Percentiles rank a stretch among this genome's conserved stretches.
phyloP scores from a whole-genome alignment of 1,140 invertebrate genomes.

The Drosophila tristis region DNA sequence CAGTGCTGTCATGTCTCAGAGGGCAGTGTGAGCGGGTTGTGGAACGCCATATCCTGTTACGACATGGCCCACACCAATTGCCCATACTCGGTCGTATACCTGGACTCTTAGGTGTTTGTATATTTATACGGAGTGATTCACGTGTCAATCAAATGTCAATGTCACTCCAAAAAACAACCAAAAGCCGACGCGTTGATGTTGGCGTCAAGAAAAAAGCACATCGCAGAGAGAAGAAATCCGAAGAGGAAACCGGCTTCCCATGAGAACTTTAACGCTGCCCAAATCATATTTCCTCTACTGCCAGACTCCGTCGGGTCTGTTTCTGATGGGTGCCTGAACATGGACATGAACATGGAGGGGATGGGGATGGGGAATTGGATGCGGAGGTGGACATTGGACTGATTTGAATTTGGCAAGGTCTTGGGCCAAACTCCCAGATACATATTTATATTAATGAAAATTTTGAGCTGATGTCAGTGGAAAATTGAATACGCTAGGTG shows the following conservation, averaged over 20 bases:
- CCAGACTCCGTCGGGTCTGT: slow-evolving; percentile 27
- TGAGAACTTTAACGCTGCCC: slow-evolving; percentile 26
- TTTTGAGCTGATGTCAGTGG: slow-evolving; percentile 48
- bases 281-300: slow-evolving; percentile 48
- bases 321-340: background rate
- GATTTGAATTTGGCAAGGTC: slow-evolving; percentile 42
- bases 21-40: slow-evolving; percentile 13
- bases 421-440: slow-evolving; percentile 7
- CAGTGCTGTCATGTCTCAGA: slow-evolving; percentile 34
- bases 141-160: slow-evolving; percentile 83
- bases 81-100: slow-evolving; percentile 3
- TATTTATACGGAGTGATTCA: slow-evolving; percentile 78
- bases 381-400: slow-evolving; percentile 7
- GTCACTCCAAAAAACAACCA: slow-evolving; percentile 61
- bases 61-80: slow-evolving; percentile 28
- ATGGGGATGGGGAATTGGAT: no score
- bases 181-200: slow-evolving; percentile 18
- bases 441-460: slow-evolving; percentile 42
- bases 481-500: slow-evolving; percentile 56
- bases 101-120: slow-evolving; percentile 21
- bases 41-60: slow-evolving; percentile 53
- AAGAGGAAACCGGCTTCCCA: background rate
- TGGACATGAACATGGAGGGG: no score
- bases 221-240: slow-evolving; percentile 32
- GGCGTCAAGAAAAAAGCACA: slow-evolving; percentile 19